Conservation (phyloP, 2,888 invertebrate genomes). For the Syritta pipiens region DNA sequence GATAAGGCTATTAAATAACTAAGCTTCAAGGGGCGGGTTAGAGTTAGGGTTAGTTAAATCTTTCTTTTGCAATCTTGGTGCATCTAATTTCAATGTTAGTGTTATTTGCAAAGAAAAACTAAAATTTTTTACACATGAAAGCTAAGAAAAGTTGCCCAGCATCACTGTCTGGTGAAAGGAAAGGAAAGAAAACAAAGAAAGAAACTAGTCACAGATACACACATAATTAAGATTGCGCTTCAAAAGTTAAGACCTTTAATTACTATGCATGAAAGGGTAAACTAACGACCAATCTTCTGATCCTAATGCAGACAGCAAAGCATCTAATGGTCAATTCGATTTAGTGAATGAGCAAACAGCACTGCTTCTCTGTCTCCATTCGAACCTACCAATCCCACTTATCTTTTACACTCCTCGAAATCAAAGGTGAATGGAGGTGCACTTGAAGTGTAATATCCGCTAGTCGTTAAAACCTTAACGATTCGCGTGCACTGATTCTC, state of each 20-base stretch:
- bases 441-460: conserved; percentile 65
- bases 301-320: conserved; percentile 7
- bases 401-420: conserved; percentile 31
- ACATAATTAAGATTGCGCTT: conserved; percentile 7
- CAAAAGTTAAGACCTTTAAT: conserved; percentile 14
- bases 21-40: no score
- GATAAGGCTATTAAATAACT: no score
- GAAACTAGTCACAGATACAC: no score
- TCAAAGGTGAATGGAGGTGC: conserved; percentile 49
- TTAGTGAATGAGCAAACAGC: conserved; percentile 42
- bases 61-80: no score
- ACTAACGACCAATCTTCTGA: conserved; percentile 11
- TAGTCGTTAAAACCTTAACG: conserved; percentile 61
- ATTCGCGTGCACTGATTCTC: conserved; percentile 64
- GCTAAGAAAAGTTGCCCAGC: neutral
- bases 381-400: conserved; percentile 18
- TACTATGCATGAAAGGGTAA: conserved; percentile 7
- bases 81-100: no score
- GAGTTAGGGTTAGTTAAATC: no score
- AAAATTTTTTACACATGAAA: no score
- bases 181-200: no score
- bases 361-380: no score
- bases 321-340: conserved; percentile 53
- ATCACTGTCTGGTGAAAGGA: neutral
- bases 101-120: no score